Evolutionary conservation across 1,140 invertebrate genomes (phyloP).

Genomic region (Drosophila virilis): DNA sequence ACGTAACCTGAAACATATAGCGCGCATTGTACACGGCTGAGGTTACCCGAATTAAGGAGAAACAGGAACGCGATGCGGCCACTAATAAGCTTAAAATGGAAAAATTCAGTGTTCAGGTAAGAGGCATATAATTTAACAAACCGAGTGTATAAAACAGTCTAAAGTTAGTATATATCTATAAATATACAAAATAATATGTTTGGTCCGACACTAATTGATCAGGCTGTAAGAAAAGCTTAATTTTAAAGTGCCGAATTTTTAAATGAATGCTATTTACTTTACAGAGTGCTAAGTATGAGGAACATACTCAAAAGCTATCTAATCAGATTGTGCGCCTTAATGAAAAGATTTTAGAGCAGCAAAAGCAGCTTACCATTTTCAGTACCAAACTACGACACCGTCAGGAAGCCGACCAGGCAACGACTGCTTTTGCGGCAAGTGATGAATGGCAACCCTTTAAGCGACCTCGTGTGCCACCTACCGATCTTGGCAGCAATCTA

Average conservation of each 20-base stretch:
- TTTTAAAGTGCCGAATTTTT: not conserved
- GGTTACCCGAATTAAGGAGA: constrained; percentile 84
- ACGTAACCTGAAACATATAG: constrained; percentile 59
- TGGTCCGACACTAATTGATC: too few relatives aligned
- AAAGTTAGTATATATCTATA: too few relatives aligned
- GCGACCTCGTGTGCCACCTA: constrained; percentile 45
- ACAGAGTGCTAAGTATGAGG: constrained; percentile 75
- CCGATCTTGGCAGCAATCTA: constrained; percentile 85
- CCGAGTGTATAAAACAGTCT: not conserved
- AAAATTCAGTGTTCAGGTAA: constrained; percentile 61
- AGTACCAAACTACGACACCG: constrained; percentile 71
- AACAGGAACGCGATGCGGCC: constrained; percentile 76
- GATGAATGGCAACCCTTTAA: constrained; percentile 63
- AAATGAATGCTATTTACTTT: not conserved
- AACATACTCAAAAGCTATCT: constrained; percentile 74
- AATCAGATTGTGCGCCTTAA: constrained; percentile 77
- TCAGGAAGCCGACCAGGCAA: constrained; percentile 32
- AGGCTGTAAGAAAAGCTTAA: too few relatives aligned
- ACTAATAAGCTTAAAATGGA: constrained; percentile 56
- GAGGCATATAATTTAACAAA: not conserved
- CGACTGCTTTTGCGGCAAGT: not conserved
- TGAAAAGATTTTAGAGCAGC: constrained; percentile 72
- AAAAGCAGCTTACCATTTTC: constrained; percentile 72
- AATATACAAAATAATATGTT: too few relatives aligned
- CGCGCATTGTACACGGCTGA: constrained; percentile 84